These are phyloP conservation scores for Bombus difficillimus DNA, from an alignment of 1,140 invertebrate genomes.

Conservation along the genomic window DNA sequence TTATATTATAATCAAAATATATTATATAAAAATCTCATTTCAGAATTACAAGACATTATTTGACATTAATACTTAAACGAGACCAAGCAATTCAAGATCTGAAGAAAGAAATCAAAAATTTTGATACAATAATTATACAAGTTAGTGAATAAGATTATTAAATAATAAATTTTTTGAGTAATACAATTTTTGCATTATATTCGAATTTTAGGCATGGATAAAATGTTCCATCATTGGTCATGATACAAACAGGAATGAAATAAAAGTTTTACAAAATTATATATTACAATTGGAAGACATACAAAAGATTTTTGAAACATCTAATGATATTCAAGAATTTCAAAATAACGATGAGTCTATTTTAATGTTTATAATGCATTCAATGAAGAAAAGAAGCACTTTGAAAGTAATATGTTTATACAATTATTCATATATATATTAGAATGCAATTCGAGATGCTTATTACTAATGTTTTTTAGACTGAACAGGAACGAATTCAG, in stretches of 20 bases:
- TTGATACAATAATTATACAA: constrained; percentile 75
- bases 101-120: constrained; percentile 70
- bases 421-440: constrained; percentile 1
- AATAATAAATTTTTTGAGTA: background rate
- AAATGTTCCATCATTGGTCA: constrained; percentile 75
- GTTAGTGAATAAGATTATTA: constrained; percentile 54
- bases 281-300: constrained; percentile 71
- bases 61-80: constrained; percentile 71
- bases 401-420: constrained; percentile 64
- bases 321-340: constrained; percentile 69
- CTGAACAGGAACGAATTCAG: constrained; percentile 51
- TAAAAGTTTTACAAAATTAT: constrained; percentile 71
- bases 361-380: constrained; percentile 69
- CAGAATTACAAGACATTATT: constrained; percentile 76
- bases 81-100: constrained; percentile 56
- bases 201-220: constrained; percentile 76
- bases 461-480: constrained; percentile 40
- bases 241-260: constrained; percentile 63
- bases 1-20: constrained; percentile 32
- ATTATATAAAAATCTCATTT: constrained; percentile 45
- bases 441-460: background rate
- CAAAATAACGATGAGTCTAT: constrained; percentile 71
- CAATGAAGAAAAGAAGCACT: constrained; percentile 68
- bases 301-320: constrained; percentile 68
- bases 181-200: constrained; percentile 4